Conservation (phyloP, 2,113 vertebrate genomes). For the Herpailurus yagouaroundi region DNA sequence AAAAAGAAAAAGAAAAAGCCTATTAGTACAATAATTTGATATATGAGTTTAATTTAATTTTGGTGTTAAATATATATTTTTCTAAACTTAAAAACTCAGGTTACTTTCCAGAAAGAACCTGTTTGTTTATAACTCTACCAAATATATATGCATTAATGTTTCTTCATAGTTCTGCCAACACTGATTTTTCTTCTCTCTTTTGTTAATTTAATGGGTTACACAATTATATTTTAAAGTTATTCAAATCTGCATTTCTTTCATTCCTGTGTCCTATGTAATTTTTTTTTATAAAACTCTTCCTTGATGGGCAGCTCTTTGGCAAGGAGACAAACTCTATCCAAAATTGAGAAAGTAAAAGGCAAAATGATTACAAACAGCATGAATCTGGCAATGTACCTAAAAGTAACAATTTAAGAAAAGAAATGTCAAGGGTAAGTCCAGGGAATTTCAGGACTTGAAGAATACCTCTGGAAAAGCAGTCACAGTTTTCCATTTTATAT, state of each 20-base stretch:
- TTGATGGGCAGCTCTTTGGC: background rate
- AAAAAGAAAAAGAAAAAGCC: background rate
- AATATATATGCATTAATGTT: background rate
- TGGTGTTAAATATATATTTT: constrained; percentile 15
- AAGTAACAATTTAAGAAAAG: background rate
- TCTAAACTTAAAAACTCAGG: constrained; percentile 52
- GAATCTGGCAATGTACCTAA: background rate
- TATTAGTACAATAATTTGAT: constrained; percentile 65
- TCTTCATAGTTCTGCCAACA: background rate
- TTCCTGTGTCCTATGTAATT: background rate
- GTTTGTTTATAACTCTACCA: constrained; percentile 18
- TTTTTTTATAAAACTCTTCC: constrained; percentile 3
- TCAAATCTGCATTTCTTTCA: constrained; percentile 16
- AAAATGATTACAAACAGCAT: constrained; percentile 27
- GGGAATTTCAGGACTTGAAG: background rate
- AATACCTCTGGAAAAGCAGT: background rate
- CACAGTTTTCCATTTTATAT: background rate
- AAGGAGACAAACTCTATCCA: constrained; percentile 34
- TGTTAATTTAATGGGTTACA: constrained; percentile 34
- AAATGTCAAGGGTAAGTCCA: background rate
- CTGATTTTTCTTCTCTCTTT: constrained; percentile 19
- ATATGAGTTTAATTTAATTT: background rate
- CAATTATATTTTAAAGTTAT: constrained; percentile 33
- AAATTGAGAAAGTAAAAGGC: constrained; percentile 9
- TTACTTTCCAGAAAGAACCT: constrained; percentile 9